phyloP scores from a whole-genome alignment of 35 echinoderm and acorn worm species.

The Ophioderma brevispina region DNA sequence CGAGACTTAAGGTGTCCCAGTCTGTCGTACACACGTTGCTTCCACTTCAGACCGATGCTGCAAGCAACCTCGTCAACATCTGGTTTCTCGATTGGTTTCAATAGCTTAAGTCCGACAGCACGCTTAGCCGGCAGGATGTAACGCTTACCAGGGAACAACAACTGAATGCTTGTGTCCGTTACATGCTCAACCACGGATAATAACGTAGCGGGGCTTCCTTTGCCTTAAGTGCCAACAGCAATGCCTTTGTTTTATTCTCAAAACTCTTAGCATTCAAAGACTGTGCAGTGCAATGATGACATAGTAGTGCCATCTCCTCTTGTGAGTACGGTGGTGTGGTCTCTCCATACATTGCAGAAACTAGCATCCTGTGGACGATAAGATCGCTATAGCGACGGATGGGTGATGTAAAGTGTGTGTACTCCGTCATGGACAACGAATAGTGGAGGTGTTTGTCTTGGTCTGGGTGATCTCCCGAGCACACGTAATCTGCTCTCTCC shows the following conservation, averaged over 20 bases:
- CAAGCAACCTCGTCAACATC: slow-evolving; percentile 14
- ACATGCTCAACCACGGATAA: slow-evolving; percentile 40
- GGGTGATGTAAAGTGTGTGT: slow-evolving; percentile 94
- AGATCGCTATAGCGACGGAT: slow-evolving; percentile 88
- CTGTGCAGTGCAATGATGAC: slow-evolving; percentile 78
- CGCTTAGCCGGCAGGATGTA: slow-evolving; percentile 25
- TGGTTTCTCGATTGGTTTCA: slow-evolving; percentile 65
- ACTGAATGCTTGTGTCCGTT: slow-evolving; percentile 26
- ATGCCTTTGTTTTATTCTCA: slow-evolving; percentile 25
- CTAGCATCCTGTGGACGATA: slow-evolving; percentile 86
- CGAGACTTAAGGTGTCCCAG: slow-evolving; percentile 17
- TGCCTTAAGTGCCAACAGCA: slow-evolving; percentile 58
- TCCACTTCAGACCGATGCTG: slow-evolving; percentile 53
- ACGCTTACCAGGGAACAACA: slow-evolving; percentile 49
- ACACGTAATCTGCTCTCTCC: slow-evolving; percentile 59
- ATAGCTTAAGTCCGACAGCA: slow-evolving; percentile 6
- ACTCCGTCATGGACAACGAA: slow-evolving; percentile 62
- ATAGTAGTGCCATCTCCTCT: slow-evolving; percentile 62
- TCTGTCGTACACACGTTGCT: slow-evolving; percentile 68
- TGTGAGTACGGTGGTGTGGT: slow-evolving; percentile 43
- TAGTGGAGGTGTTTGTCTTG: slow-evolving; percentile 38
- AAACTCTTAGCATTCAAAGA: slow-evolving; percentile 63
- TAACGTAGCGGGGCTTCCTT: slow-evolving; percentile 50
- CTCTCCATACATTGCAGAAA: slow-evolving; percentile 20
- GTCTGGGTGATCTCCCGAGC: slow-evolving; percentile 43